phyloP scores from a whole-genome alignment of 1,140 invertebrate species.

The Copidosoma floridanum region DNA sequence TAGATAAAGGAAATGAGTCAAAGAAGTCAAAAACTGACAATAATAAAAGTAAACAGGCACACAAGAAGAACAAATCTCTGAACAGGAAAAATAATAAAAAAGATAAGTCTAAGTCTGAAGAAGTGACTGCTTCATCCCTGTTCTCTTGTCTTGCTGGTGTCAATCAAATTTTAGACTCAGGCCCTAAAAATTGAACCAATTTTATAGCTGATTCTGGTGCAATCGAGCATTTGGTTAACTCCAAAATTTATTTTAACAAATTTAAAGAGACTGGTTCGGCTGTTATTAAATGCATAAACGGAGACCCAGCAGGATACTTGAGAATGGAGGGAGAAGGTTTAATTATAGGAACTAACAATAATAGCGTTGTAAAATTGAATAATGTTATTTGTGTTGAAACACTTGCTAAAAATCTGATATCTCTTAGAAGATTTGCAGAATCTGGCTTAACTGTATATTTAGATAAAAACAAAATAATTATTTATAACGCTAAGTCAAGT shows the following conservation, averaged over 20 bases:
- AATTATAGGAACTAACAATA: not conserved
- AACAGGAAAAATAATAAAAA: too few relatives aligned
- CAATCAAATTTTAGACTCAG: too few relatives aligned
- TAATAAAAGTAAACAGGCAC: not conserved
- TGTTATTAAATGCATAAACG: conserved; percentile 1
- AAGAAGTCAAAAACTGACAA: too few relatives aligned
- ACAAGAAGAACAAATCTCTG: too few relatives aligned
- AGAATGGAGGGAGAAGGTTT: not conserved
- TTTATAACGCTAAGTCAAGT: not conserved
- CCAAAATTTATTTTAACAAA: conserved; percentile 23
- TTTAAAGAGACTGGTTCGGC: conserved; percentile 10
- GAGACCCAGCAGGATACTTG: not conserved
- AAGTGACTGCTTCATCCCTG: not conserved
- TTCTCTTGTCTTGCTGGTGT: not conserved
- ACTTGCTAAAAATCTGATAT: not conserved
- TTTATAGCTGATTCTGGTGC: conserved; percentile 27
- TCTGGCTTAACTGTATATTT: not conserved
- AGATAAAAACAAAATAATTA: not conserved
- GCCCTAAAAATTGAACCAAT: conserved; percentile 6
- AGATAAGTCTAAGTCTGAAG: too few relatives aligned
- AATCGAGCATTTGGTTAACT: conserved; percentile 25
- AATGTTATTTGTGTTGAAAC: too few relatives aligned
- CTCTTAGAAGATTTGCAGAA: not conserved
- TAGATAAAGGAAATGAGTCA: too few relatives aligned
- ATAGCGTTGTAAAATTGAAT: not conserved